Evolutionary conservation across 2,113 vertebrate genomes (phyloP), one percentile per base, ranked within the genome.

Genomic region (Desmodus rotundus): DNA sequence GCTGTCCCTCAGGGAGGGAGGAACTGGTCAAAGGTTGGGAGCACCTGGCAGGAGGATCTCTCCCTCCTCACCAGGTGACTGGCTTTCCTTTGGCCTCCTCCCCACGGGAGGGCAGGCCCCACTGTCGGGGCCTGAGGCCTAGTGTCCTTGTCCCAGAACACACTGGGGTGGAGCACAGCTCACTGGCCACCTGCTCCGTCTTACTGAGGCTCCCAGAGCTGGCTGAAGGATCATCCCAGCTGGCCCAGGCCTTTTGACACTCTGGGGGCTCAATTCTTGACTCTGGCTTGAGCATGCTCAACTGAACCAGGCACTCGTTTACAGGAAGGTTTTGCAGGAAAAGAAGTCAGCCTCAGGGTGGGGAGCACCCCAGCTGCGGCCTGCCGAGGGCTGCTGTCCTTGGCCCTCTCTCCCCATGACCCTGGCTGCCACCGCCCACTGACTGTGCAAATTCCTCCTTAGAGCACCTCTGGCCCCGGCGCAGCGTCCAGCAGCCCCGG

Each of bases 1-100:
- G 50, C 74, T 77, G 28, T 61, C 58, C 76, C 81, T 77, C 38
- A 33, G 52, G 80, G 50, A 81, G 0, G 24, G 33, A 81, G n/a
- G 58, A 78, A 76, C 13, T 84, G 68, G 81, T 54, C 81, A 92
- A 95, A 89, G 87, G 58, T 72, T 82, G 83, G 74, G 54, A 91
- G 45, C 31, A 41, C 47, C 56, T 24, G 28, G 20, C 16, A 19
- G 61, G 47, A 87, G 70, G 74, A 13, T 12, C 50, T 8, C 26
- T 70, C 52, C 31, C n/a, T 17, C 26, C 28, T 38, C 56, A 3
- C 50, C 15, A 87, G 33, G 14, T 31, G 52, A 68, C 41, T 33
- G 26, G 41, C 54, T 82, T 52, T 33, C 73, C 54, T 77, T 56
- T 20, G 1, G 22, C 70, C 38, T 81, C 45, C 33, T 31, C 13